A percentile compares a stretch with the other conserved stretches of the same genome.
Conservation (phyloP, 2,888 invertebrate species). For the Dendrolimus pini region DNA sequence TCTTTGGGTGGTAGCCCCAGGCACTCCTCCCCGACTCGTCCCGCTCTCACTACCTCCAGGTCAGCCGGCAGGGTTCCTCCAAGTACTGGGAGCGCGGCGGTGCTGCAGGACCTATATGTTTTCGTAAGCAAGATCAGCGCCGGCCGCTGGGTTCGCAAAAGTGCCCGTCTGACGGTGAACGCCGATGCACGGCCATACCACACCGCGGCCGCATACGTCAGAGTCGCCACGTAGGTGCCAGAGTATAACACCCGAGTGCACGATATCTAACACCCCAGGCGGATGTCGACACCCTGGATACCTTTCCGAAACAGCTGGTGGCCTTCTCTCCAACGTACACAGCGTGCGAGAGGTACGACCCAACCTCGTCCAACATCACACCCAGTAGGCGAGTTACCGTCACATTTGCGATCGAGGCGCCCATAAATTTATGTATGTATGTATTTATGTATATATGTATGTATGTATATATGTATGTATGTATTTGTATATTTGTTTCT, state of each 20-base stretch:
- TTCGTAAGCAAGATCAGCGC: conserved; percentile 10
- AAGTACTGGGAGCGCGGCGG: conserved; percentile 7
- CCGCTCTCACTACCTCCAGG: conserved; percentile 17
- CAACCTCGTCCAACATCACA: conserved; percentile 13
- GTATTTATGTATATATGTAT: too few relatives aligned
- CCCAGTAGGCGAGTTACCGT: conserved; percentile 6
- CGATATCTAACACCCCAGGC: conserved; percentile 19
- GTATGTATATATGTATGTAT: too few relatives aligned
- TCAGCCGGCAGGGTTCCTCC: conserved; percentile 23
- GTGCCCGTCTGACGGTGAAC: background rate
- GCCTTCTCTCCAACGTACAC: conserved; percentile 13
- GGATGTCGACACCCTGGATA: conserved; percentile 20
- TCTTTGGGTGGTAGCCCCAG: background rate
- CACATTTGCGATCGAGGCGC: conserved; percentile 4
- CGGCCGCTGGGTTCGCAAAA: conserved; percentile 14
- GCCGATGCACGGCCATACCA: conserved; percentile 5
- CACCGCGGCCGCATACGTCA: conserved; percentile 13
- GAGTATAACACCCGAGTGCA: conserved; percentile 13
- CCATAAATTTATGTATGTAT: too few relatives aligned
- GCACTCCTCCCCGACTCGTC: conserved; percentile 10
- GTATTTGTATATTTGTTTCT: too few relatives aligned
- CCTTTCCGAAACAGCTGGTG: conserved; percentile 15
- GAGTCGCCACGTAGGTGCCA: conserved; percentile 4
- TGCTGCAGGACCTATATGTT: background rate
- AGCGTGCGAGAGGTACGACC: conserved; percentile 12